Base-by-base conservation (phyloP, 2,797 vertebrate genomes). In the Pelodytes ibericus region DNA sequence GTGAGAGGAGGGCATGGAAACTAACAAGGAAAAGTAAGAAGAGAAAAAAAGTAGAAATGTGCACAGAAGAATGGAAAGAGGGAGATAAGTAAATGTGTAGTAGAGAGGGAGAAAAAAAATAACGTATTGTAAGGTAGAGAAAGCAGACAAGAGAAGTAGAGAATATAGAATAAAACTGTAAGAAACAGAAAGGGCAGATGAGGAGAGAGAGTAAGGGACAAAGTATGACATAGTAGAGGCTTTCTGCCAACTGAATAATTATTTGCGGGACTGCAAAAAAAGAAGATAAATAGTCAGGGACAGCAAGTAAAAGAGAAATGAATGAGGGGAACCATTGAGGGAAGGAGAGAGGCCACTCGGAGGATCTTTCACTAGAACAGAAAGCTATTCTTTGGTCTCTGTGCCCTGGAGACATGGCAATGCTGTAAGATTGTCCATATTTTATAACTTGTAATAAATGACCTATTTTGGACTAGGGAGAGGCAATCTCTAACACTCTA, bases 151-250 rank as follows among this genome's bases (percentile, higher is more conserved):
- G 25, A 72, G 5, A 53, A 22, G 57, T 68, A 66, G 33, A 20
- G 58, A 5, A 65, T 11, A 20, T 2, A 18, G 22, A 33, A 47
- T 10, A n/a, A 56, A 33, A 22, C 8, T 30, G 16, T 36, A 18
- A 33, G 13, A 22, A 20, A 18, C 18, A 72, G 75, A 85, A 80
- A 86, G 84, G 84, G 82, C 72, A 77, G 2, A 16, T 16, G 20
- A 53, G 47, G 6, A 75, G 71, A 51, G n/a, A 67, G 68, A 73
- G 73, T 80, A 80, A 13, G 30, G 18, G 10, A 13, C 27, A 3
- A 0, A 3, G 22, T 29, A 18, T 39, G 49, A 44, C 18, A 20
- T 53, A 53, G 49, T 13, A 53, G 49, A 53, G 49, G n/a, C 22
- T 53, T 53, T 53, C n/a, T 22, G 49, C 49, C 49, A 53, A 53